Base-by-base conservation (phyloP, 2,797 vertebrate genomes). In the Kryptolebias ocellatus region DNA sequence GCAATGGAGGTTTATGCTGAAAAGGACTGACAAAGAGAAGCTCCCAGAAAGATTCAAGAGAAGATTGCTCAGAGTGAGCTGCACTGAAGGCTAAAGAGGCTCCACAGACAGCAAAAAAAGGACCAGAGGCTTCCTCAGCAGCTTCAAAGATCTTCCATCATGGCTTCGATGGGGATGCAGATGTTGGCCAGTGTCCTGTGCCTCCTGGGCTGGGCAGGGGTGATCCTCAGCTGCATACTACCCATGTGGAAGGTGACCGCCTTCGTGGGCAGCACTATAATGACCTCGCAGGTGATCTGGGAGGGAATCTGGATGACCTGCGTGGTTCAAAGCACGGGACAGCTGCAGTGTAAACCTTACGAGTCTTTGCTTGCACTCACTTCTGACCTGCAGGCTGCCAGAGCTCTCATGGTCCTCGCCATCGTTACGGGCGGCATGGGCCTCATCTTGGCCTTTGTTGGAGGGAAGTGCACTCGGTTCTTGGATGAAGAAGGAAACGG, bases 261-360 rank as follows among this genome's bases (percentile, higher is more conserved):
- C 58, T 95, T 94, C 4, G 78, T 94, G 29, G 94, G 94, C 2
- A 90, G 57, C 81, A 93, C 90, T 80, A 94, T 95, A 11, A 72
- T 95, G 78, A 94, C 93, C 14, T 84, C 93, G 0, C 87, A 94
- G 87, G 92, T 64, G 49, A 76, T 92, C 63, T 93, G 92, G 93
- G 94, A 95, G 67, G 94, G 94, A 18, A 94, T 95, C 85, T 95
- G 94, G 94, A 95, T 94, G 93, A 77, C 64, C 53, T 95, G 94
- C 0, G 90, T 93, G 79, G 77, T 88, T 14, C 84, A 95, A 83
- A 94, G 92, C 83, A 95, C 94, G 0, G 93, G 93, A 0, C 77
- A 93, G 57, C 88, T 94, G 12, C 76, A 84, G 79, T 95, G 94
- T 53, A 94, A 93, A 51, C 87, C 91, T 0, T 94, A 94, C 2